Evolutionary conservation across 2,797 vertebrate species (phyloP).

Genomic region (Crocidura indochinensis): DNA sequence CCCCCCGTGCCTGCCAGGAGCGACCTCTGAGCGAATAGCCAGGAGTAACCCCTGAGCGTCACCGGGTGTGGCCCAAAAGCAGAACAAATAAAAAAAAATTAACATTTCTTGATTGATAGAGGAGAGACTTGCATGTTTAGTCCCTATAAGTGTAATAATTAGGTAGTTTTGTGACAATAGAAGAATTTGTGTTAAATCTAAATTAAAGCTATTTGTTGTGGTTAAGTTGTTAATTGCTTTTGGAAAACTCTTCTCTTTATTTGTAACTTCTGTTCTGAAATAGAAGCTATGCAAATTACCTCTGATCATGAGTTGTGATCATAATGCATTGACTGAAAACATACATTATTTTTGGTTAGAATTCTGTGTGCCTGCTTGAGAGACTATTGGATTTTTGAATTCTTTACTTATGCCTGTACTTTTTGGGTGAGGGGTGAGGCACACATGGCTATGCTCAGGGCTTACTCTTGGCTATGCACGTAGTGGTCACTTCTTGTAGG

Average conservation of each 20-base stretch:
- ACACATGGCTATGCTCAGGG: too few species aligned
- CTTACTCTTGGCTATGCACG: too few species aligned
- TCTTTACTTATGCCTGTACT: conserved; percentile 1
- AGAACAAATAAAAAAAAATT: too few species aligned
- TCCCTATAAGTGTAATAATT: background rate
- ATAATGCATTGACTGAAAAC: conserved; percentile 8
- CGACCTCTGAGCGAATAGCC: too few species aligned
- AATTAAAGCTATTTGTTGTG: conserved; percentile 19
- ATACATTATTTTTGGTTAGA: conserved; percentile 11
- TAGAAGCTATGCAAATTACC: background rate
- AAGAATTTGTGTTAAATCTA: conserved; percentile 49
- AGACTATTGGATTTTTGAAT: conserved; percentile 13
- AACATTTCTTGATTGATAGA: conserved; percentile 32
- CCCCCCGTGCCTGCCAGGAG: too few species aligned
- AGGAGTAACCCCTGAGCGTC: too few species aligned
- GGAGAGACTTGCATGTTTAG: background rate
- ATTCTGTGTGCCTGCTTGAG: conserved; percentile 19
- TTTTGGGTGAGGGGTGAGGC: background rate
- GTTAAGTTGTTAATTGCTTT: background rate
- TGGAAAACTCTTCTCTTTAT: background rate
- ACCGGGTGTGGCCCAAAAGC: too few species aligned
- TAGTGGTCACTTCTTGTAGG: too few species aligned
- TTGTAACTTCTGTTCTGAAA: background rate
- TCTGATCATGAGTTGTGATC: background rate
- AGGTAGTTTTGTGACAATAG: conserved; percentile 29